These are phyloP conservation scores for Haliclona indistincta DNA, from an alignment of 37 sponge, comb jelly and placozoan species.

Conservation along the genomic window DNA sequence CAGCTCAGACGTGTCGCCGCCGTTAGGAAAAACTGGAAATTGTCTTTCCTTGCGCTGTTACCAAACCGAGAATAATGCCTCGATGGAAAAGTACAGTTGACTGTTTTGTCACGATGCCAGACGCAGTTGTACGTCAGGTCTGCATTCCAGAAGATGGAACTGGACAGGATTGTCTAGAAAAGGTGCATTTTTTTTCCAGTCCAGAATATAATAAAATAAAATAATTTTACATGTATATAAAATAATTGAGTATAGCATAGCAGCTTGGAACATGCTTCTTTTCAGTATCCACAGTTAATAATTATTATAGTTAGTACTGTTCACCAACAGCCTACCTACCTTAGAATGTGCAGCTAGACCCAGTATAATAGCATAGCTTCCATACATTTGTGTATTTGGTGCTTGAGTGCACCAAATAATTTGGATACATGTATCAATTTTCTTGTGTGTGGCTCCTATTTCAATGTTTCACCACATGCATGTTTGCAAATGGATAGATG, in stretches of 20 bases:
- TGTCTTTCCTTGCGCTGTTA: no score
- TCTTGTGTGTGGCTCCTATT: neutral
- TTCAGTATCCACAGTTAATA: neutral
- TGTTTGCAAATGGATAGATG: slow-evolving; percentile 38
- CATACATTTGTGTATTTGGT: neutral
- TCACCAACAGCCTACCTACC: no score
- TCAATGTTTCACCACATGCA: neutral
- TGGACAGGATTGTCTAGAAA: slow-evolving; percentile 59
- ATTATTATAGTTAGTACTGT: neutral
- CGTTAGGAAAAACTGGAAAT: no score
- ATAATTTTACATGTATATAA: neutral
- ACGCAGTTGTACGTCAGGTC: slow-evolving; percentile 32
- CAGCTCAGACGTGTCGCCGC: no score
- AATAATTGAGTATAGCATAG: no score
- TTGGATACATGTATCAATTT: neutral
- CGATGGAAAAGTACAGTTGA: slow-evolving; percentile 9
- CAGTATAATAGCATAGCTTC: neutral
- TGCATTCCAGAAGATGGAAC: slow-evolving; percentile 22
- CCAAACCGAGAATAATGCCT: no score
- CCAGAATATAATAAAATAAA: no score
- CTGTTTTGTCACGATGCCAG: slow-evolving; percentile 41
- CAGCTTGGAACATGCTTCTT: no score
- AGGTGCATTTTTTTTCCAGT: slow-evolving; percentile 22
- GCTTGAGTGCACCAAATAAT: neutral
- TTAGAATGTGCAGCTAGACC: neutral